phyloP scores from a whole-genome alignment of 2,113 vertebrate genomes.

The Probosciger aterrimus region DNA sequence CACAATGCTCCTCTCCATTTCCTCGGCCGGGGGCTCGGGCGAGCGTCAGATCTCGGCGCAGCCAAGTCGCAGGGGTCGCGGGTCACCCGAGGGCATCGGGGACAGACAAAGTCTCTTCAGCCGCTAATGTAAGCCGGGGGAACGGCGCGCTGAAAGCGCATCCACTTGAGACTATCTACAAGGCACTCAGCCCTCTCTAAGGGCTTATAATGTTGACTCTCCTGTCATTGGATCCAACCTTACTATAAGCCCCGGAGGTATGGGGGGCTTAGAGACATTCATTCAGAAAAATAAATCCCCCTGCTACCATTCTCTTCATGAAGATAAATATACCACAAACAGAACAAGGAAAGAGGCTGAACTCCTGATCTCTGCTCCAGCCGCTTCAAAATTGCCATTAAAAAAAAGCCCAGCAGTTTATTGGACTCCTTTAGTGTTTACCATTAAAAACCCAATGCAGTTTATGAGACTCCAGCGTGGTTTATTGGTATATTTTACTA shows the following conservation, averaged over 20 bases:
- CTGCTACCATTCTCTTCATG: slow-evolving; percentile 68
- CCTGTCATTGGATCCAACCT: slow-evolving; percentile 77
- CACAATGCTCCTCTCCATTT: slow-evolving; percentile 78
- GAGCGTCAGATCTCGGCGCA: slow-evolving; percentile 69
- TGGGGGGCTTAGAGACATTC: slow-evolving; percentile 67
- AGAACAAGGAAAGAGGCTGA: slow-evolving; percentile 63
- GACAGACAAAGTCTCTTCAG: slow-evolving; percentile 76
- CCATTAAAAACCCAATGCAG: slow-evolving; percentile 27
- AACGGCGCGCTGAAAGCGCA: slow-evolving; percentile 77
- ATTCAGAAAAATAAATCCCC: slow-evolving; percentile 71
- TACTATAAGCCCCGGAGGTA: slow-evolving; percentile 74
- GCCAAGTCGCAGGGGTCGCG: slow-evolving; percentile 74
- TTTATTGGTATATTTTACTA: background rate
- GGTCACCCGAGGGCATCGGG: slow-evolving; percentile 76
- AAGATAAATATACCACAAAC: slow-evolving; percentile 73
- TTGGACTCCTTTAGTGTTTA: slow-evolving; percentile 35
- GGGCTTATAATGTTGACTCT: slow-evolving; percentile 80
- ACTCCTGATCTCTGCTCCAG: slow-evolving; percentile 63
- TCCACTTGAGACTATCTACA: slow-evolving; percentile 80
- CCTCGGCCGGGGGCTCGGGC: slow-evolving; percentile 66
- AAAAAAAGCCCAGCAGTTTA: slow-evolving; percentile 55
- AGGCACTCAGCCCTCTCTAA: slow-evolving; percentile 74
- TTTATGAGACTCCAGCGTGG: slow-evolving; percentile 31
- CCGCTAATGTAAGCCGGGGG: slow-evolving; percentile 77
- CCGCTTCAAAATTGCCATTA: slow-evolving; percentile 59